Percentiles rank a stretch among this genome's conserved stretches.
Conservation (phyloP, 2,113 vertebrate genomes). For the Phycodurus eques region DNA sequence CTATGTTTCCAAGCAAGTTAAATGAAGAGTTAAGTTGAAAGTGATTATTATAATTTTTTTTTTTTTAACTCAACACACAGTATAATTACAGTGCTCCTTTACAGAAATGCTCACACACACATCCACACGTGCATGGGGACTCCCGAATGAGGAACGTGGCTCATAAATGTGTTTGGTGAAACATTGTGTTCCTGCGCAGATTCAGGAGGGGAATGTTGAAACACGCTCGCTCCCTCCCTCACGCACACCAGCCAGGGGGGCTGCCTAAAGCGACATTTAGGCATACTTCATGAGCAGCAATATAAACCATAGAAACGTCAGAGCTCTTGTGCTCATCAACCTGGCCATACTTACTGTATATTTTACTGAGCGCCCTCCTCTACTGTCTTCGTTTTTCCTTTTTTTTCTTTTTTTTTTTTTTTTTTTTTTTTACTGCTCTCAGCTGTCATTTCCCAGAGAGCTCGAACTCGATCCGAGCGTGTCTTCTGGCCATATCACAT, state of each 20-base stretch:
- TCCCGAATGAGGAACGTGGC: conserved; percentile 48
- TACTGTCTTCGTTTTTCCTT: background rate
- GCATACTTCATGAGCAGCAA: conserved; percentile 43
- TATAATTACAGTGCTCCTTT: background rate
- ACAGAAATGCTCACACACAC: background rate
- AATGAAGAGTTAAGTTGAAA: too few species aligned
- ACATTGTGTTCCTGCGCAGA: conserved; percentile 46
- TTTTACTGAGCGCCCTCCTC: background rate
- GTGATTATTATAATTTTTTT: too few species aligned
- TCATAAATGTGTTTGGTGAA: conserved; percentile 59
- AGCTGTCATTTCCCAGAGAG: conserved; percentile 17
- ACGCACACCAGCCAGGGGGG: conserved; percentile 15
- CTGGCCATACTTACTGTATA: conserved; percentile 10
- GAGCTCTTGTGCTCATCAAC: conserved; percentile 31
- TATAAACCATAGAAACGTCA: conserved; percentile 32
- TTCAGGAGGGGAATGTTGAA: conserved; percentile 50
- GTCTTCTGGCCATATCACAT: conserved; percentile 18
- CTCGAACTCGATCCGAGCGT: conserved; percentile 11
- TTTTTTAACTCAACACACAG: too few species aligned
- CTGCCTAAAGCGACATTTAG: conserved; percentile 51
- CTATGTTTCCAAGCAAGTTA: too few species aligned
- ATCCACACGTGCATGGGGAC: conserved; percentile 17
- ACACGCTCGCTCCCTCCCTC: conserved; percentile 10
- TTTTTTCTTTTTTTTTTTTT: background rate
- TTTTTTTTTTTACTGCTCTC: conserved; percentile 5